Base-by-base conservation (phyloP, 2,113 vertebrate genomes). In the Coregonus clupeaformis region DNA sequence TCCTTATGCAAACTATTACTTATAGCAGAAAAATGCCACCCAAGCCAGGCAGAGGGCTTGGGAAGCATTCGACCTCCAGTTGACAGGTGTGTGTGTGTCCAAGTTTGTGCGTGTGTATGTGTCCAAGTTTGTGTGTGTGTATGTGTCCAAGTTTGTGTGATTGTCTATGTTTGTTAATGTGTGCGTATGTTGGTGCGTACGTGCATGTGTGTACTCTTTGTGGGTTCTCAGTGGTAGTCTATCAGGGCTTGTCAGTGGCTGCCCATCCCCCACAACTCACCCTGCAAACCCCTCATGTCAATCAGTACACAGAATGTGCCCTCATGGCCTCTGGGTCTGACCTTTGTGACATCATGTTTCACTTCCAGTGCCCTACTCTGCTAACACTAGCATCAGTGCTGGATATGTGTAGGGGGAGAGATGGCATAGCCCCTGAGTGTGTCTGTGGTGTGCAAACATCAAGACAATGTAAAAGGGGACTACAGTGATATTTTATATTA, bases 271-370 rank as follows among this genome's bases (percentile, higher is more conserved):
- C 45, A 52, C 20, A n/a, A 13, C 57, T 60, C 36, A 20, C 57
- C 57, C n/a, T 60, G 20, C 5, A 60, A 52, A 60, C n/a, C n/a
- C 65, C 65, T 67, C 6, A 71, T 78, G 75, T 85, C 74, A 79
- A 75, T 59, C 73, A 72, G 78, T 83, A 70, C 79, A 81, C 82
- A 79, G 64, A 68, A 73, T 79, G 64, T 84, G 72, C 76, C 80
- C 83, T 82, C 69, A 82, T 79, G 80, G 81, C 80, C 78, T 76
- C 57, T 73, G 25, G 80, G 76, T 72, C 70, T 82, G 81, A 86
- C 83, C 80, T 45, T 42, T 52, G 70, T 78, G 80, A 83, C 82
- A 86, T 82, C 73, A 22, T 60, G 57, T 77, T 82, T 83, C 79
- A 76, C 73, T 36, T 69, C 60, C 60, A 66, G 76, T 52, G 25